Percentiles rank a stretch among this genome's conserved stretches.
These are phyloP conservation scores for Cephus pulcher DNA, from an alignment of 2,888 invertebrate genomes.

Conservation along the genomic window DNA sequence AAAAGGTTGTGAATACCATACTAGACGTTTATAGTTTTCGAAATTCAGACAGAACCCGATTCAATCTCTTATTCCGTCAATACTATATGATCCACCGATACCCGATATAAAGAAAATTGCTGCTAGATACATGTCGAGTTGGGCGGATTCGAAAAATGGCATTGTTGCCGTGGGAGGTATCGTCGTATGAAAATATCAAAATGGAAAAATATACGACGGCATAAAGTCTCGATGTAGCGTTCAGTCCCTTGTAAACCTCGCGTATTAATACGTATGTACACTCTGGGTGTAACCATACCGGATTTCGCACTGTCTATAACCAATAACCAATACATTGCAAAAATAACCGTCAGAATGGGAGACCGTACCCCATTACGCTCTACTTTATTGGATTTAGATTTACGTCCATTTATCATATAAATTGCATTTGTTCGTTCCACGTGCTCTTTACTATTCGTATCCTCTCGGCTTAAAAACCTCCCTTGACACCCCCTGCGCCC, in stretches of 20 bases:
- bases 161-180: not conserved
- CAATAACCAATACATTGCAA: constrained; percentile 17
- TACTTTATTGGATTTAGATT: constrained; percentile 43
- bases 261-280: not conserved
- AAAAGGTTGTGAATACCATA: not conserved
- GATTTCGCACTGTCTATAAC: constrained; percentile 31
- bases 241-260: constrained; percentile 37
- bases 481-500: not conserved
- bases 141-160: not conserved
- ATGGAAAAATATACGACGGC: constrained; percentile 11
- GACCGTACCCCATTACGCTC: constrained; percentile 16
- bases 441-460: not conserved
- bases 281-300: not conserved
- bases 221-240: constrained; percentile 29
- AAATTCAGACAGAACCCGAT: not conserved
- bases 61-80: not conserved
- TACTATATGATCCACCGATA: not conserved
- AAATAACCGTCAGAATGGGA: constrained; percentile 16
- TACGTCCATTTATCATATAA: constrained; percentile 40
- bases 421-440: constrained; percentile 22
- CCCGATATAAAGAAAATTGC: not conserved
- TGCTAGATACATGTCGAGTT: not conserved
- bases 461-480: not conserved
- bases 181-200: not conserved
- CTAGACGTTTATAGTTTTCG: not conserved